Conservation (phyloP, 1,140 invertebrate genomes). For the Drosophila auraria region DNA sequence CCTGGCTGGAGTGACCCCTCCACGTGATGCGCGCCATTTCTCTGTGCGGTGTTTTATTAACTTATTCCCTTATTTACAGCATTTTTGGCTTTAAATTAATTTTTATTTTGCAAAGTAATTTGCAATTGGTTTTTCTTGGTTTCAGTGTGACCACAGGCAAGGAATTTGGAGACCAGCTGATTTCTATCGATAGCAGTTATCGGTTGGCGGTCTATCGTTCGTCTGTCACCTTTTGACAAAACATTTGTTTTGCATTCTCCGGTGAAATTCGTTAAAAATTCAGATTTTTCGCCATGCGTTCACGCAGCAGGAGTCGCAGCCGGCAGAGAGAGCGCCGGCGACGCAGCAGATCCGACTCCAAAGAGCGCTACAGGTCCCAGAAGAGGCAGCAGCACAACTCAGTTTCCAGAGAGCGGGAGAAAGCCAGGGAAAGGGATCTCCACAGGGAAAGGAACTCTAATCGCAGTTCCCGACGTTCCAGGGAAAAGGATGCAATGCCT, state of each 20-base stretch:
- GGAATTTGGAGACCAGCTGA: background rate
- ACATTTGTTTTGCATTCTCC: conserved; percentile 27
- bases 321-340: conserved; percentile 37
- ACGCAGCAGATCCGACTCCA: conserved; percentile 26
- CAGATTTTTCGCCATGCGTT: conserved; percentile 42
- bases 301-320: conserved; percentile 60
- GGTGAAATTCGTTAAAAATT: conserved; percentile 23
- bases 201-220: conserved; percentile 1
- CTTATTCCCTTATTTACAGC: background rate
- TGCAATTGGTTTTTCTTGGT: conserved; percentile 1
- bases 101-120: conserved; percentile 10
- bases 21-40: conserved; percentile 64
- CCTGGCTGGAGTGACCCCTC: conserved; percentile 42
- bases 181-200: background rate
- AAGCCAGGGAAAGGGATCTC: conserved; percentile 12
- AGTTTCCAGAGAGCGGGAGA: conserved; percentile 36
- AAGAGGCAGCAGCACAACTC: conserved; percentile 18
- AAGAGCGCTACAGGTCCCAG: conserved; percentile 20
- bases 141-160: background rate
- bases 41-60: background rate
- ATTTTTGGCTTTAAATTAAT: conserved; percentile 6
- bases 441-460: conserved; percentile 4
- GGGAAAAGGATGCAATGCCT: conserved; percentile 12
- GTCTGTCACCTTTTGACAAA: background rate
- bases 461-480: conserved; percentile 18